A percentile compares a stretch with the other conserved stretches of the same genome.
phyloP scores from a whole-genome alignment of 2,113 vertebrate genomes.

The Patagioenas fasciata region DNA sequence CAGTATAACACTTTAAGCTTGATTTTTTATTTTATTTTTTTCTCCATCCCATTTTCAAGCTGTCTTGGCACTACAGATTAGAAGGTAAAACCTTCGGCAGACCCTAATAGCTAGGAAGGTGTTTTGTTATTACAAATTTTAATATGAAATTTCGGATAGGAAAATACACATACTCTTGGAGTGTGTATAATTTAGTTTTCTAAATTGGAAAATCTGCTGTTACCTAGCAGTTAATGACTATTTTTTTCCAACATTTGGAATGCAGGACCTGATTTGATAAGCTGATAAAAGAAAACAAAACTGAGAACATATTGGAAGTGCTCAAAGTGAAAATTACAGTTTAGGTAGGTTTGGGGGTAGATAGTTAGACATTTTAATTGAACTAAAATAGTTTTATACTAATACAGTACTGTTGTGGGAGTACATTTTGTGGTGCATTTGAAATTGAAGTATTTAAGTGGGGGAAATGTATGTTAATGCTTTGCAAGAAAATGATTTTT shows the following conservation, averaged over 20 bases:
- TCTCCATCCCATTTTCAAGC: neutral
- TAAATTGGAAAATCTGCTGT: conserved; percentile 78
- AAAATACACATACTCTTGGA: conserved; percentile 36
- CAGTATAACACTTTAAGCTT: neutral
- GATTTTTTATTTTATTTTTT: neutral
- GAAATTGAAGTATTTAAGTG: conserved; percentile 69
- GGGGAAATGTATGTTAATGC: conserved; percentile 72
- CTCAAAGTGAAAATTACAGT: conserved; percentile 77
- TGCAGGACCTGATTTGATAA: conserved; percentile 72
- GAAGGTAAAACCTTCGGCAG: neutral
- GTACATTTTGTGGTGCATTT: conserved; percentile 71
- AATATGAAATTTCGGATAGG: conserved; percentile 59
- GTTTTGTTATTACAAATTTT: conserved; percentile 54
- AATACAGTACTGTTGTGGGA: conserved; percentile 75
- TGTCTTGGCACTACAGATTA: neutral
- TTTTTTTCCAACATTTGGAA: conserved; percentile 75
- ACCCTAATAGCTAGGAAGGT: conserved; percentile 3
- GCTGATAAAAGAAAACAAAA: conserved; percentile 75
- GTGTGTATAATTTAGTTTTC: conserved; percentile 51
- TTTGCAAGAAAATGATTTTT: conserved; percentile 66
- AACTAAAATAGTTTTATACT: conserved; percentile 77
- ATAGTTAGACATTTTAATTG: conserved; percentile 81
- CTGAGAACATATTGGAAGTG: conserved; percentile 63
- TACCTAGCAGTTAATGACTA: conserved; percentile 77
- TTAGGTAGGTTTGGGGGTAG: conserved; percentile 74